Base-by-base conservation (phyloP, 1,140 invertebrate genomes). In the Pteromalus puparum region DNA sequence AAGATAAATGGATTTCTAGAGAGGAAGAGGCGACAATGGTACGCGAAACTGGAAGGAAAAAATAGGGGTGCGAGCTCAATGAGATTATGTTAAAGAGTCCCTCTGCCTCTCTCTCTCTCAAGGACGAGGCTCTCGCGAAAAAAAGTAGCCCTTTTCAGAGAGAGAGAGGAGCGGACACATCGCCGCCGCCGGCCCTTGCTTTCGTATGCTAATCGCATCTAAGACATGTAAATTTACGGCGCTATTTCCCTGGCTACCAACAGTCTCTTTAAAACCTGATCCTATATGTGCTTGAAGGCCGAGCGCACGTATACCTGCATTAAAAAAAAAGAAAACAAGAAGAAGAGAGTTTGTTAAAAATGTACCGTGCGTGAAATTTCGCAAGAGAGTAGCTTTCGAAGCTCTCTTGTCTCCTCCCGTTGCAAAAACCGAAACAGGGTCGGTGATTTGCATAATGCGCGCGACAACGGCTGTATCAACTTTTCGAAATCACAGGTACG, bases 171-270 rank as follows among this genome's bases (percentile, higher is more conserved):
- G 73, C 6, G 73, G n/a, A 48, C n/a, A n/a, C 18, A 61, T 42
- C 75, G 77, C 77, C 61, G 77, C 77, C 61, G 30, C 61, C 53
- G 78, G 68, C n/a, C 34, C 26, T 80, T 15, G 26, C 78, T 30
- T 70, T 81, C 78, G 21, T 77, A 85, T 85, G 84, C 53, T 85
- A 85, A 85, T 85, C 65, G 83, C 82, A 78, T 87, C 87, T 82
- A 81, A 70, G 30, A 82, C 75, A 82, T 79, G 82, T 83, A 83
- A 84, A 84, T 84, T 76, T 80, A 38, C 65, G 67, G 21, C 21
- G 72, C 53, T 42, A 30, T 74, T 78, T 53, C 74, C 80, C 24
- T 86, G 73, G 46, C 26, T 67, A 9, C 61, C 80, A 30, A 46
- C 75, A 84, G 78, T 61, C 46, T 34, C 84, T 81, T 68, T 75